Base-by-base conservation (phyloP, 2,113 vertebrate species). In the Strigops habroptila region DNA sequence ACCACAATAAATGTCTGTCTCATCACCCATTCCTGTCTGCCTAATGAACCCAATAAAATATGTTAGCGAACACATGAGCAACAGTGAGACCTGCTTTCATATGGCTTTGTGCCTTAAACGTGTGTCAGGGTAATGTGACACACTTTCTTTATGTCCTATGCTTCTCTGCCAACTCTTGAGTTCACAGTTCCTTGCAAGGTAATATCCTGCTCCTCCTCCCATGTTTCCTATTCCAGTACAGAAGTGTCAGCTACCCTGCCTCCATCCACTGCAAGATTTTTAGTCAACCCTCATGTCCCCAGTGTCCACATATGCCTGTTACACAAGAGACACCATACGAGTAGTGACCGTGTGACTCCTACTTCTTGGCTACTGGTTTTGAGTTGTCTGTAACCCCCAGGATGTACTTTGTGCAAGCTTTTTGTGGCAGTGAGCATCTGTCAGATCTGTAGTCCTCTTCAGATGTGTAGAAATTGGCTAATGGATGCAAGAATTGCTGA, bases 241-340 rank as follows among this genome's bases (percentile, higher is more conserved):
- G 64, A 65, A 51, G 5, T 4, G 9, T 39, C 64, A 44, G 37
- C 33, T 64, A 13, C 49, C 4, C 12, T 49, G 35, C 28, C 15
- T 76, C 41, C 35, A n/a, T 30, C 24, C 2, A 0, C 35, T 55
- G 17, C 24, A 43, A 31, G 35, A 60, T 28, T 6, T 81, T 25
- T 9, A 43, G 53, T 30, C 46, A 24, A 1, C 48, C 9, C n/a
- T 62, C 4, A 1, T 15, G 14, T 49, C 37, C 15, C 18, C 6
- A 3, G 31, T 24, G 28, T 62, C 30, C 25, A 15, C 19, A 6
- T 11, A 7, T 3, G 8, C 23, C 35, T 33, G n/a, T 31, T 62
- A 27, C 18, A 14, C 39, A 8, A 28, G 69, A 55, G 35, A 12
- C 10, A 24, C 46, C 1, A 1, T 18, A 14, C 1, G 2, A 39